These are phyloP conservation scores for Himalopsyche kuldschensis DNA, from an alignment of 2,888 invertebrate genomes.

Conservation along the genomic window DNA sequence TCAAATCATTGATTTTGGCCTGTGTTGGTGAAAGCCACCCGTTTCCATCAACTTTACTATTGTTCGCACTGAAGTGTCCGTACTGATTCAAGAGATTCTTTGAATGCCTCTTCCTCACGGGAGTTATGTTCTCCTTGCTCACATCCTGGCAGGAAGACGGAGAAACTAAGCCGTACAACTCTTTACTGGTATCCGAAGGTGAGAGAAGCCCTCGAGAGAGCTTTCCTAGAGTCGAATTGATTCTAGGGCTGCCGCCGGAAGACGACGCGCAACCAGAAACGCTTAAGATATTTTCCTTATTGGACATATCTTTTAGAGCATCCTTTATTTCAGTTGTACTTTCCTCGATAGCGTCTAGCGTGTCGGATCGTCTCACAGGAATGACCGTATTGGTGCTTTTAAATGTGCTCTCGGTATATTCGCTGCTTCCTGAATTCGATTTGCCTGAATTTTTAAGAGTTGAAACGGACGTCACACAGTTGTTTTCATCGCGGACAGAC, in stretches of 20 bases:
- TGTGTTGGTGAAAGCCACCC: conserved; percentile 35
- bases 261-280: neutral
- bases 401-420: conserved; percentile 26
- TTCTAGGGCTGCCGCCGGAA: neutral
- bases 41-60: conserved; percentile 3
- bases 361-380: neutral
- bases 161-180: conserved; percentile 32
- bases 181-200: conserved; percentile 32
- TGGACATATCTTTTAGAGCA: too few species aligned
- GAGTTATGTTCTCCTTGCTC: conserved; percentile 4
- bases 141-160: conserved; percentile 11
- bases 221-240: neutral
- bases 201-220: conserved; percentile 9
- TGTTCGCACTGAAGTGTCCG: conserved; percentile 2
- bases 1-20: conserved; percentile 21
- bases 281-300: neutral
- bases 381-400: conserved; percentile 34
- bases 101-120: neutral
- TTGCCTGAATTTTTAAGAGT: conserved; percentile 25
- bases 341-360: conserved; percentile 18
- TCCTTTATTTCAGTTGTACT: neutral
- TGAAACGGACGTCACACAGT: conserved; percentile 16
- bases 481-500: conserved; percentile 5
- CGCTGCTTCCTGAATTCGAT: conserved; percentile 34
- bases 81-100: conserved; percentile 30